Base-by-base conservation (phyloP, 2,113 vertebrate genomes). In the Indri indri region DNA sequence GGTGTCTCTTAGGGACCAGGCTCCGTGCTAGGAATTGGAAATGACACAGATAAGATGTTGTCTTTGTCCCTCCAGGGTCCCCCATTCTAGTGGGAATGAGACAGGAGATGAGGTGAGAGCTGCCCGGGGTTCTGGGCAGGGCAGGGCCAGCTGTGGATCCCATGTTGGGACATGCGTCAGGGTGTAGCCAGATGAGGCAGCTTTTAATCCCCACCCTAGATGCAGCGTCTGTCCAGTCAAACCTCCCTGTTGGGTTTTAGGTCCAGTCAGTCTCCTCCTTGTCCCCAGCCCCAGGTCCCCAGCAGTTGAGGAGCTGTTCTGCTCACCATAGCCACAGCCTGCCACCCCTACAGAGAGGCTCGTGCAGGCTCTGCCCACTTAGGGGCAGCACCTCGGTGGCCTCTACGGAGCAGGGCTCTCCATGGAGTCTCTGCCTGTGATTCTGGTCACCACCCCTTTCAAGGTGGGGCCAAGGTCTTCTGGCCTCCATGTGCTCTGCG, bases 371-470 rank as follows among this genome's bases (percentile, higher is more conserved):
- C 32, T 50, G 52, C 76, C 42, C 10, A 0, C 22, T 0, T 5
- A 34, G 57, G 71, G 57, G 3, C 14, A 2, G 30, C 1, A 6
- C 40, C 0, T 0, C 3, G 42, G 23, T 14, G 5, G n/a, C 76
- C 10, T 8, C 22, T 8, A 30, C 0, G 1, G 6, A 40, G 25
- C 23, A 34, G 65, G 50, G 2, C 23, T 59, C 25, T 50, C 47
- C 10, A 37, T 1, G n/a, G 8, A 12, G 54, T 12, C 40, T 0
- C 22, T 27, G 30, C 18, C 12, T 10, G n/a, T 1, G 0, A 0
- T 50, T 45, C 20, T 4, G 6, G 42, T 11, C 12, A 2, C 52
- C 14, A 22, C 20, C 25, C 0, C 77, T 40, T 11, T 20, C 27
- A 5, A 6, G 70, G 54, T 8, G 6, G 4, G 11, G 3, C 32